Base-by-base conservation (phyloP, 2,113 vertebrate species). In the Murina feae region DNA sequence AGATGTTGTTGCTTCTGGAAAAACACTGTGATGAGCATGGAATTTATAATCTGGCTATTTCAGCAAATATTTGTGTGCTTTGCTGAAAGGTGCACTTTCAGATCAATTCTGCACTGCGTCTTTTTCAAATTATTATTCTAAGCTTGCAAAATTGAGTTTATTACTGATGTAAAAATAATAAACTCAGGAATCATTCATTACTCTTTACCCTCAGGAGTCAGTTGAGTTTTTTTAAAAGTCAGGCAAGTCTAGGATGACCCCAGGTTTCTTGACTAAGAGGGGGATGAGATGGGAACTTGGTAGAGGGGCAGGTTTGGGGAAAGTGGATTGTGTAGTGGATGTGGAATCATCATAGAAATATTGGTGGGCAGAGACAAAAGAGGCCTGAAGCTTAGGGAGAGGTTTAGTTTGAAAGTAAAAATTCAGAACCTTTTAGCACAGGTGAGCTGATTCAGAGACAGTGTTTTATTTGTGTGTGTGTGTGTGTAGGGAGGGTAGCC, bases 1-100 rank as follows among this genome's bases (percentile, higher is more conserved):
- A 6, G 32, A 30, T 81, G 66, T 42, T 81, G 75, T 42, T 74
- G 85, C 44, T 69, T 78, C 51, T 66, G 28, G 75, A 44, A 44
- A 65, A 75, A 80, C 85, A 80, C 74, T 21, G 69, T 88, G 94
- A 94, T 93, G 96, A 93, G 44, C 51, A 42, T 35, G 60, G 95
- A 96, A 96, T 97, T 95, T 96, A 90, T 90, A 96, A 97, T 97
- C 82, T 42, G 69, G 88, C 87, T 11, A 72, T 49, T 96, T 97
- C 96, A 97, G 97, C 97, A 97, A 91, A 93, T 94, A 93, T 96
- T 82, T 71, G 35, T 81, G 35, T 89, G 83, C 90, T 84, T 86
- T 96, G 97, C 93, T 97, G 97, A 96, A 96, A 96, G 60, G 65
- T 74, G 83, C 93, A 93, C 66, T 95, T 96, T 97, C 90, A 58